phyloP scores from a whole-genome alignment of 2,113 vertebrate genomes.

The Ptyas mucosa region DNA sequence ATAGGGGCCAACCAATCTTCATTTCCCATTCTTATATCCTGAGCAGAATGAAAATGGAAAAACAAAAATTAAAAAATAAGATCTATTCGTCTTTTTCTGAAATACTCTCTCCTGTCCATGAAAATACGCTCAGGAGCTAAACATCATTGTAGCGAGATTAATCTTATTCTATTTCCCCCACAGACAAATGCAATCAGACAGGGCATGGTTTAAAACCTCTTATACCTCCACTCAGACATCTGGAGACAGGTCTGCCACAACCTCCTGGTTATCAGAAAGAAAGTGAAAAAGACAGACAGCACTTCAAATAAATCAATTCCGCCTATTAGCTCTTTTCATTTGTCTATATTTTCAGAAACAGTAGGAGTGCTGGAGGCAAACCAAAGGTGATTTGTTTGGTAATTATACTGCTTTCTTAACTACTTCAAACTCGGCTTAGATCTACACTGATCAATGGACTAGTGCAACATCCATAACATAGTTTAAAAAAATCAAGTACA shows the following conservation, averaged over 20 bases:
- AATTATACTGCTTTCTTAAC: slow-evolving; percentile 52
- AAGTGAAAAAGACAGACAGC: slow-evolving; percentile 63
- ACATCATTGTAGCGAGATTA: slow-evolving; percentile 37
- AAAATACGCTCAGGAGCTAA: slow-evolving; percentile 43
- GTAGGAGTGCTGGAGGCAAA: slow-evolving; percentile 33
- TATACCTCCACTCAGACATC: slow-evolving; percentile 63
- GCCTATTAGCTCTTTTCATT: slow-evolving; percentile 65
- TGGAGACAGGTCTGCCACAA: slow-evolving; percentile 66
- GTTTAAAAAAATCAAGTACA: slow-evolving; percentile 40
- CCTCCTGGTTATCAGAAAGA: slow-evolving; percentile 48
- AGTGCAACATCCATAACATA: slow-evolving; percentile 53
- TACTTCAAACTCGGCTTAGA: slow-evolving; percentile 62
- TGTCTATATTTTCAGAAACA: slow-evolving; percentile 58
- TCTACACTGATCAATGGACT: slow-evolving; percentile 67
- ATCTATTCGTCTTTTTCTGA: slow-evolving; percentile 38
- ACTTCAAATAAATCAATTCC: slow-evolving; percentile 72
- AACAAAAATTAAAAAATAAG: neutral
- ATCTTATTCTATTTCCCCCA: slow-evolving; percentile 42
- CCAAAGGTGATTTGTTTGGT: slow-evolving; percentile 53
- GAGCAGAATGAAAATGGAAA: slow-evolving; percentile 20
- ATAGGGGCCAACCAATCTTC: neutral
- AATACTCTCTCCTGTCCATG: slow-evolving; percentile 30
- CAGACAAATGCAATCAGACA: slow-evolving; percentile 65
- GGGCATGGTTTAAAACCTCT: slow-evolving; percentile 58
- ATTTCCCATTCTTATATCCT: neutral